These are phyloP conservation scores for Lamprologus callipterus DNA, from an alignment of 2,113 vertebrate species.

Conservation along the genomic window DNA sequence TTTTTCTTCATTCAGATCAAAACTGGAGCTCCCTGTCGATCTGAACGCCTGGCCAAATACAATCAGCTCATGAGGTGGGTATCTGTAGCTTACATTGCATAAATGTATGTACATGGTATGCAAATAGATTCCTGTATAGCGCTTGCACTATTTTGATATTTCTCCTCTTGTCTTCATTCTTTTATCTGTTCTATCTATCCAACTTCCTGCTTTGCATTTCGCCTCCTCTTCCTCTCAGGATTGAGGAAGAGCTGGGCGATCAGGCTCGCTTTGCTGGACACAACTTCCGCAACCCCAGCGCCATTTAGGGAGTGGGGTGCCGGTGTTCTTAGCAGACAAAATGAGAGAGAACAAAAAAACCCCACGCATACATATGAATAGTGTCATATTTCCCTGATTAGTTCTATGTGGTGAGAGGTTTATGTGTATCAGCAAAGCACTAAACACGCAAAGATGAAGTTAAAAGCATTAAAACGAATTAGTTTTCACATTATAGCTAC, in stretches of 20 bases:
- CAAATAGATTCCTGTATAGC: not conserved
- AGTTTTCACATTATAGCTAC: slow-evolving; percentile 1
- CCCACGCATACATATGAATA: not conserved
- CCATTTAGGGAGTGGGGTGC: slow-evolving; percentile 68
- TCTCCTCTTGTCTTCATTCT: not conserved
- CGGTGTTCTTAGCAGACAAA: not conserved
- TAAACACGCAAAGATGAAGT: not conserved
- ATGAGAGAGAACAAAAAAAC: not conserved
- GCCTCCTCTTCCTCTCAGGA: slow-evolving; percentile 66
- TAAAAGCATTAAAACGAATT: not conserved
- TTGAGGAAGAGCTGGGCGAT: slow-evolving; percentile 87
- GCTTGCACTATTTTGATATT: not conserved
- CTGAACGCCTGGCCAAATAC: slow-evolving; percentile 91
- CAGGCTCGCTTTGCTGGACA: slow-evolving; percentile 89
- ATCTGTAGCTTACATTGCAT: not conserved
- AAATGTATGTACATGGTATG: not conserved
- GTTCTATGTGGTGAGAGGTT: not conserved
- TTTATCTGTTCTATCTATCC: not conserved
- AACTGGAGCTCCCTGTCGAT: slow-evolving; percentile 90
- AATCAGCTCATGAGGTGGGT: slow-evolving; percentile 93
- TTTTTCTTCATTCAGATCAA: slow-evolving; percentile 75
- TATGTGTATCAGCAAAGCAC: not conserved
- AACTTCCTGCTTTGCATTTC: not conserved
- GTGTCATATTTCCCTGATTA: not conserved
- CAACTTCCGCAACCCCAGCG: slow-evolving; percentile 91